Evolutionary conservation across 2,113 vertebrate species (phyloP), one percentile per base, ranked within the genome.

Genomic region (Pungitius pungitius): DNA sequence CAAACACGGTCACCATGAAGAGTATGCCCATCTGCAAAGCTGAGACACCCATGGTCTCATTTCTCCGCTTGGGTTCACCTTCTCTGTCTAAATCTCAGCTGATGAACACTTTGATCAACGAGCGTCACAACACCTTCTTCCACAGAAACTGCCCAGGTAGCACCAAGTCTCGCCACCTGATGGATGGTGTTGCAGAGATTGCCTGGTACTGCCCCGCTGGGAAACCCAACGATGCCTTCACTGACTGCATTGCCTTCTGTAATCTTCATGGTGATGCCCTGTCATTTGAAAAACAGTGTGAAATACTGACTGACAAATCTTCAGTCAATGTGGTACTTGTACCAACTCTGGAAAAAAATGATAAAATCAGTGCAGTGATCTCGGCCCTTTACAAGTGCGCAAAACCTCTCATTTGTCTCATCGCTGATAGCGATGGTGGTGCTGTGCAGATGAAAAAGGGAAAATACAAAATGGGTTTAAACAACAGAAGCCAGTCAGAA

Each of bases 51-150:
- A 69, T 94, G 12, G 83, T 95, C 40, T 92, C 88, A 70, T 94
- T 95, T 80, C 75, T 94, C 47, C 88, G 93, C 33, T 59, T 96
- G 37, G 93, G 94, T 65, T 90, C 92, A 30, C 66, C 73, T 20
- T 91, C 87, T 24, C 68, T 76, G 56, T 96, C 94, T 60, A 96
- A 95, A 83, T 95, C 94, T 64, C 87, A 93, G 83, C 73, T 95
- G 67, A 85, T 95, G 47, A 95, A 93, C 40, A 62, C 85, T 40
- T 85, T 95, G 55, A 92, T 88, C 82, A 94, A 92, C 24, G 56
- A 82, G 11, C 70, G 66, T 37, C 79, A 86, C 73, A 69, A 3
- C 42, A 82, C 78, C 27, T 95, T 95, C 87, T 94, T 92, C 73
- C 90, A 95, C 60, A 75, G 88, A 54, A 78, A 95, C 66, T 94